phyloP scores from a whole-genome alignment of 2,888 invertebrate genomes.

The Craniophora ligustri region DNA sequence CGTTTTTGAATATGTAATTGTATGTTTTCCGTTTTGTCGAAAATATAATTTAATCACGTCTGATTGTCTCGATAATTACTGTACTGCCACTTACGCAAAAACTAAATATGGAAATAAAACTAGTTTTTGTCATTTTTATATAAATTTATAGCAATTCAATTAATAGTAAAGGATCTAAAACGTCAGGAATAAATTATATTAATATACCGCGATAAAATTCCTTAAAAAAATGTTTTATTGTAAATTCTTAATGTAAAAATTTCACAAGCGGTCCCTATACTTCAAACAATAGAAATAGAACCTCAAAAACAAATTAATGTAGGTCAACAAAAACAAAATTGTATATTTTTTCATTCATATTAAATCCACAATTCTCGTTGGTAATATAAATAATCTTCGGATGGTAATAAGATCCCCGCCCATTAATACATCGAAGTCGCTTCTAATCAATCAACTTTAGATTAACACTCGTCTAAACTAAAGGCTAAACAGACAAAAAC shows the following conservation, averaged over 20 bases:
- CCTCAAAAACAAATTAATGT: constrained; percentile 41
- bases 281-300: constrained; percentile 20
- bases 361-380: constrained; percentile 69
- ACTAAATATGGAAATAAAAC: too few relatives aligned
- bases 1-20: constrained; percentile 42
- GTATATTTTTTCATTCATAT: constrained; percentile 52
- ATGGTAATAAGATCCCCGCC: constrained; percentile 70
- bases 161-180: too few relatives aligned
- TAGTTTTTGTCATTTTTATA: too few relatives aligned
- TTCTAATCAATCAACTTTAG: constrained; percentile 86
- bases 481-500: constrained; percentile 79
- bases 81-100: too few relatives aligned
- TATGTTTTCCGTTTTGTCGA: constrained; percentile 10
- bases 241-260: too few relatives aligned
- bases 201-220: too few relatives aligned
- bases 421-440: constrained; percentile 69
- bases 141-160: too few relatives aligned
- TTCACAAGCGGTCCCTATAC: constrained; percentile 9
- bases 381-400: too few relatives aligned
- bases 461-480: constrained; percentile 79
- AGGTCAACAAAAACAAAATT: constrained; percentile 56
- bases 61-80: too few relatives aligned
- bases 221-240: too few relatives aligned
- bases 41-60: too few relatives aligned
- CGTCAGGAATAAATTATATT: too few relatives aligned